These are phyloP conservation scores for Sciaenops ocellatus DNA, from an alignment of 2,797 vertebrate species.

Conservation along the genomic window DNA sequence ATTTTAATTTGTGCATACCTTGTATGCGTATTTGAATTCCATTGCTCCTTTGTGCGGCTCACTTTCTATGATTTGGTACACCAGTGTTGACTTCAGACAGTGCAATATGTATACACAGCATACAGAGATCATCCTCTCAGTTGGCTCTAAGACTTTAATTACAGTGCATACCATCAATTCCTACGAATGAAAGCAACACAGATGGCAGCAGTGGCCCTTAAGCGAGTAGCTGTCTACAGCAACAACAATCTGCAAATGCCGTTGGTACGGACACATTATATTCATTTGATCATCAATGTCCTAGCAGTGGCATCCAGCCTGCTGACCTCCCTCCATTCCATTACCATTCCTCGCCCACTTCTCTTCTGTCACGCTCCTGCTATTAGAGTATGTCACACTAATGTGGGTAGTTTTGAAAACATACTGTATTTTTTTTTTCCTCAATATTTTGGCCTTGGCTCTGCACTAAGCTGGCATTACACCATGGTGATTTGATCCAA, in stretches of 20 bases:
- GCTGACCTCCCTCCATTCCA: slow-evolving; percentile 27
- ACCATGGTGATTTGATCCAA: slow-evolving; percentile 16
- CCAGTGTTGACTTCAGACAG: slow-evolving; percentile 4
- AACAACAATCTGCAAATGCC: slow-evolving; percentile 41
- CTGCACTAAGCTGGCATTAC: not conserved
- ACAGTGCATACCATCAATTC: slow-evolving; percentile 42
- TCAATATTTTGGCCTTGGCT: not conserved
- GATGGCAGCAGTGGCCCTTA: slow-evolving; percentile 55
- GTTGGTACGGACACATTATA: slow-evolving; percentile 41
- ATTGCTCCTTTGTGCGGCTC: slow-evolving; percentile 25
- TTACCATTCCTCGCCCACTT: slow-evolving; percentile 33
- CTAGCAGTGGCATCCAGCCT: slow-evolving; percentile 35
- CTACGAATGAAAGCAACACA: slow-evolving; percentile 37
- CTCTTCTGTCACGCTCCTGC: slow-evolving; percentile 30
- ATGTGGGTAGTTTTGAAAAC: slow-evolving; percentile 38
- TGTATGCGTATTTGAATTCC: slow-evolving; percentile 21
- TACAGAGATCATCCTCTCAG: slow-evolving; percentile 36
- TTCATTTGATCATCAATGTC: slow-evolving; percentile 63
- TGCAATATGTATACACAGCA: not conserved
- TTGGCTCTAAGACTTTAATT: slow-evolving; percentile 45
- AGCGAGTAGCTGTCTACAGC: slow-evolving; percentile 15
- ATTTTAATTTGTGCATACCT: slow-evolving; percentile 8
- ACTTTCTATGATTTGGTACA: slow-evolving; percentile 8
- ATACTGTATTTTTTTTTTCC: slow-evolving; percentile 12
- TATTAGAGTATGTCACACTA: slow-evolving; percentile 43